Evolutionary conservation across 35 echinoderm and acorn worm species (phyloP), one percentile per base, ranked within the genome.

Genomic region (Stichopus chloronotus): DNA sequence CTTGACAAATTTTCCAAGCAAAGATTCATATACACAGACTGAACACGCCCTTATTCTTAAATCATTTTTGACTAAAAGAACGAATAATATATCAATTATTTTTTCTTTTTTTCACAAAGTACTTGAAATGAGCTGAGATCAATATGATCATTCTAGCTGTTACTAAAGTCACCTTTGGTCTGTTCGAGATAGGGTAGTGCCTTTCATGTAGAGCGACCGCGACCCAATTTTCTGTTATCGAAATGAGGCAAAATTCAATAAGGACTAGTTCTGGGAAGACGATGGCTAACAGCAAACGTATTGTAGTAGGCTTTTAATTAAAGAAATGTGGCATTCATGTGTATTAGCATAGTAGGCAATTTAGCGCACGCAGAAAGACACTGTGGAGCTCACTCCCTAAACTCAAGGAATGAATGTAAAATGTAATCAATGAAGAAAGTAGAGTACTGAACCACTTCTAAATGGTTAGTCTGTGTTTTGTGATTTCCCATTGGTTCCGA

Each of bases 191-290:
- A 21, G 20, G 9, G 8, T 19, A 30, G 8, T 58, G 22, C 22
- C 82, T 85, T 85, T 85, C 52, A 85, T 85, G 82, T 85, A 22
- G 82, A 56, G 55, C 82, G 82, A 85, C 69, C 20, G 69, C 82
- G 82, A 85, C 82, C 82, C 24, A 58, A 23, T 85, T 85, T 23
- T 58, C 82, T 23, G 16, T 58, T 85, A 58, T 17, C 55, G 17
- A 23, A 85, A 85, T 85, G 82, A 57, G 82, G 82, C 82, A 58
- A 85, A 85, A 85, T 85, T 85, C 82, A 85, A 85, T 85, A 85
- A 85, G 55, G 17, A 58, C 82, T 58, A 58, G 69, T 74, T 74
- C 69, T 74, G 69, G 19, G 22, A 20, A 74, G 17, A 74, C 69
- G 69, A 74, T 74, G 69, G 69, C 69, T 74, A 74, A 74, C 69